phyloP scores from a whole-genome alignment of 2,113 vertebrate genomes.

The Syrmaticus mikado region DNA sequence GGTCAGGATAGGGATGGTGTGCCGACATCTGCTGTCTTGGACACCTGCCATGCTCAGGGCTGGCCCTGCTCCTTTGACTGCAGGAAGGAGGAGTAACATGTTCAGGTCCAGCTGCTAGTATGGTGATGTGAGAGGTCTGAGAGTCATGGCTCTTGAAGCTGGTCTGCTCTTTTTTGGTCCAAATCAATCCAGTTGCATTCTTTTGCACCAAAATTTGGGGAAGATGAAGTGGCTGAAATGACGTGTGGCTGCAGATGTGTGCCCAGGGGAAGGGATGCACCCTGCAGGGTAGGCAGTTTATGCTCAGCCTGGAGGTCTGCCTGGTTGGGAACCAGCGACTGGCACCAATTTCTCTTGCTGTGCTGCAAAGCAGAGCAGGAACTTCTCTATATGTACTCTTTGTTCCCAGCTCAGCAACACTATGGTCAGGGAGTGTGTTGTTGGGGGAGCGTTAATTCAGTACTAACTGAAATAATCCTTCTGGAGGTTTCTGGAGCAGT shows the following conservation, averaged over 20 bases:
- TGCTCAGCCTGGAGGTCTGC: neutral
- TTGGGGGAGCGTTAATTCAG: neutral
- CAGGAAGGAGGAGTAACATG: neutral
- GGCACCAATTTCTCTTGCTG: neutral
- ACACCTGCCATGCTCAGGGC: neutral
- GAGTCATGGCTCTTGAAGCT: neutral
- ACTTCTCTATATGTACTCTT: neutral
- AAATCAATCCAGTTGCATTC: neutral
- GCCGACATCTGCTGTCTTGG: neutral
- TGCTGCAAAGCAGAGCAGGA: neutral
- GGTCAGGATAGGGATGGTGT: neutral
- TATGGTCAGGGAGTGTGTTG: too few relatives aligned
- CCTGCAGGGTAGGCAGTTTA: accelerated
- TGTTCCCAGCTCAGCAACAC: neutral
- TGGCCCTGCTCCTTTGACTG: neutral
- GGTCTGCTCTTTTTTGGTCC: neutral
- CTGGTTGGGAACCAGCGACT: neutral
- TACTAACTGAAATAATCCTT: neutral
- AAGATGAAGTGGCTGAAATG: neutral
- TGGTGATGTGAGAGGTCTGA: neutral
- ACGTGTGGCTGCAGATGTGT: neutral
- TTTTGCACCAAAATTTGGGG: neutral
- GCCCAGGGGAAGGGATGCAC: neutral
- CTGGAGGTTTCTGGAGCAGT: neutral
- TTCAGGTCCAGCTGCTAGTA: neutral